Evolutionary conservation across 2,888 invertebrate genomes (phyloP), one percentile per base, ranked within the genome.

Genomic region (Norana najaformis): DNA sequence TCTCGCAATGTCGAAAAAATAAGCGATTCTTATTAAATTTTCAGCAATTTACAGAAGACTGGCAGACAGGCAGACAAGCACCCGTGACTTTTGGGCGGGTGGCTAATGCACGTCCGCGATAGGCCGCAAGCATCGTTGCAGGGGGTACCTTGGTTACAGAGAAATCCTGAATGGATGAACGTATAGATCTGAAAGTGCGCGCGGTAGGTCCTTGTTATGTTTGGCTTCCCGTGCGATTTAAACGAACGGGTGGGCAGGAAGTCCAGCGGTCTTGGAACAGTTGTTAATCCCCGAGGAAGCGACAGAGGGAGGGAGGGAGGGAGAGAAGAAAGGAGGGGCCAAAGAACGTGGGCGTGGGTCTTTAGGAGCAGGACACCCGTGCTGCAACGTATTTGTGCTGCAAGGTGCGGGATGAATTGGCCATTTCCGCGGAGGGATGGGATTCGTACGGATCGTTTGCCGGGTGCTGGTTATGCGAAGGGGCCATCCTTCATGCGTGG

Each of bases 261-360:
- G n/a, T 5, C 47, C 47, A 23, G 47, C 47, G 23, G 47, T 69
- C 69, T 69, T 69, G 69, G 69, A 69, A 69, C 30, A 30, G 30
- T n/a, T 69, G n/a, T 69, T 69, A 69, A n/a, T n/a, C 69, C 69
- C 69, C 30, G 69, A n/a, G 69, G 69, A n/a, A 69, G 69, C 69
- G 69, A 69, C 69, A 13, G 69, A 69, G 47, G 47, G 69, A 69
- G 69, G n/a, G 0, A n/a, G 69, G 69, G 8, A n/a, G 14, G 69
- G 30, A 69, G n/a, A 69, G 47, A 47, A 23, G 47, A 23, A 47
- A 47, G 69, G 16, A 69, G 11, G 69, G n/a, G 30, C 69, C 8
- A n/a, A 30, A 69, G n/a, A 69, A 69, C 69, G 69, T 30, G n/a
- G 69, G 69, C 69, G 69, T 69, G 69, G 1, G 69, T 69, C 69